A percentile compares a stretch with the other conserved stretches of the same genome.
phyloP scores from a whole-genome alignment of 1,140 invertebrate species.

The Eupeodes corollae region DNA sequence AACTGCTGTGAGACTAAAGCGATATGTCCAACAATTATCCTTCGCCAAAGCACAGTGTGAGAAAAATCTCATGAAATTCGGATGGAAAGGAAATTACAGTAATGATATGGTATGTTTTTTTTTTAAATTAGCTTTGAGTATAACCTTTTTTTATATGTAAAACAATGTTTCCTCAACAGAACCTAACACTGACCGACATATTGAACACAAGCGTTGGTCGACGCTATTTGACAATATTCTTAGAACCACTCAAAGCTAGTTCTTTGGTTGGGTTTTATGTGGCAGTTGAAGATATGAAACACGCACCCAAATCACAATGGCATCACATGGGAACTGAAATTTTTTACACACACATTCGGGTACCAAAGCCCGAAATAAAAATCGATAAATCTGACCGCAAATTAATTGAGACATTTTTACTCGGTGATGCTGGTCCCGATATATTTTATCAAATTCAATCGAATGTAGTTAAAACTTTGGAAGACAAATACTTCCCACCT shows the following conservation, averaged over 20 bases:
- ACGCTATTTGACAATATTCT: slow-evolving; percentile 63
- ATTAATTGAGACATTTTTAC: slow-evolving; percentile 74
- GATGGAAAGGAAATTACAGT: slow-evolving; percentile 67
- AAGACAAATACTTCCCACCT: slow-evolving; percentile 79
- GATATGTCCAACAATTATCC: slow-evolving; percentile 70
- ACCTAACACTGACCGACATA: slow-evolving; percentile 52
- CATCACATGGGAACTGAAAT: slow-evolving; percentile 83
- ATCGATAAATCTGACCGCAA: slow-evolving; percentile 45
- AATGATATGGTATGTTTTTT: slow-evolving; percentile 25
- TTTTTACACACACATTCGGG: slow-evolving; percentile 76
- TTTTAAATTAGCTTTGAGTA: background rate
- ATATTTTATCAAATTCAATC: slow-evolving; percentile 81
- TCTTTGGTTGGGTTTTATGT: slow-evolving; percentile 74
- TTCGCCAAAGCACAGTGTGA: slow-evolving; percentile 77
- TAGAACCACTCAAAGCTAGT: slow-evolving; percentile 69
- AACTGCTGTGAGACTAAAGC: slow-evolving; percentile 57
- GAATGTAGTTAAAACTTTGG: slow-evolving; percentile 61
- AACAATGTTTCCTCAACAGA: slow-evolving; percentile 14
- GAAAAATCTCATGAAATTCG: slow-evolving; percentile 59
- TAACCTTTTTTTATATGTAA: background rate
- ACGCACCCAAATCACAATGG: slow-evolving; percentile 57
- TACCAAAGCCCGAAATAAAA: slow-evolving; percentile 65
- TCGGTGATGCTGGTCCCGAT: slow-evolving; percentile 70
- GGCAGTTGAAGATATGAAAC: slow-evolving; percentile 74
- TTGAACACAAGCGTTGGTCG: slow-evolving; percentile 58